These are phyloP conservation scores for Phengaris arion DNA, from an alignment of 2,888 invertebrate species.

Conservation along the genomic window DNA sequence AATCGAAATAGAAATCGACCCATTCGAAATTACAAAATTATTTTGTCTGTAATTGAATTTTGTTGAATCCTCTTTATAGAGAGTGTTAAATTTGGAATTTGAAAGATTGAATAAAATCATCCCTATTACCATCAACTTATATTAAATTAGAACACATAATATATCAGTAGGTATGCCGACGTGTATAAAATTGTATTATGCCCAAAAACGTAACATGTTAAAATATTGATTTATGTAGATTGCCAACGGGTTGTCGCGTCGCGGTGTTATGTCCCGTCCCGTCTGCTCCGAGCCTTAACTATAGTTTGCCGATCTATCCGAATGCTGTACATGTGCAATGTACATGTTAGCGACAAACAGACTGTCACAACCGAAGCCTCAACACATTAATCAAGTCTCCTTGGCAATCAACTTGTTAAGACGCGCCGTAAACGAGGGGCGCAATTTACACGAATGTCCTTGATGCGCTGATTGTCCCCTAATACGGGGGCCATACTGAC, in stretches of 20 bases:
- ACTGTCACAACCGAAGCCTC: slow-evolving; percentile 3
- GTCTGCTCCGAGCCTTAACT: too few species aligned
- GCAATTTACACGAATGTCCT: slow-evolving; percentile 13
- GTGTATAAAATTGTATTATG: too few species aligned
- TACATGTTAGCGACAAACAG: not conserved
- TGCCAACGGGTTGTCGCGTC: too few species aligned
- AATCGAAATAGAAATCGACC: not conserved
- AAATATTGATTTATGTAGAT: too few species aligned
- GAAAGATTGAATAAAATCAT: not conserved
- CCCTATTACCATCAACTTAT: too few species aligned
- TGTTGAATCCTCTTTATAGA: not conserved
- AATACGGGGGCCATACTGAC: not conserved
- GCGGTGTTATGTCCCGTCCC: too few species aligned
- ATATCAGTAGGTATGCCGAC: too few species aligned
- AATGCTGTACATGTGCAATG: not conserved
- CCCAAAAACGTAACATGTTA: too few species aligned
- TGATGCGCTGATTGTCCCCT: slow-evolving; percentile 14
- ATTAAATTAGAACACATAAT: too few species aligned
- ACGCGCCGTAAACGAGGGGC: slow-evolving; percentile 18
- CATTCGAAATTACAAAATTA: not conserved
- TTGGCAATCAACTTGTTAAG: slow-evolving; percentile 25
- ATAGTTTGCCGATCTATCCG: not conserved
- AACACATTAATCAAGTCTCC: slow-evolving; percentile 24
- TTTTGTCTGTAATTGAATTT: not conserved
- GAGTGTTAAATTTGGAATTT: not conserved